These are phyloP conservation scores for Sylvilagus floridanus DNA, from an alignment of 2,797 vertebrate genomes.

Conservation along the genomic window DNA sequence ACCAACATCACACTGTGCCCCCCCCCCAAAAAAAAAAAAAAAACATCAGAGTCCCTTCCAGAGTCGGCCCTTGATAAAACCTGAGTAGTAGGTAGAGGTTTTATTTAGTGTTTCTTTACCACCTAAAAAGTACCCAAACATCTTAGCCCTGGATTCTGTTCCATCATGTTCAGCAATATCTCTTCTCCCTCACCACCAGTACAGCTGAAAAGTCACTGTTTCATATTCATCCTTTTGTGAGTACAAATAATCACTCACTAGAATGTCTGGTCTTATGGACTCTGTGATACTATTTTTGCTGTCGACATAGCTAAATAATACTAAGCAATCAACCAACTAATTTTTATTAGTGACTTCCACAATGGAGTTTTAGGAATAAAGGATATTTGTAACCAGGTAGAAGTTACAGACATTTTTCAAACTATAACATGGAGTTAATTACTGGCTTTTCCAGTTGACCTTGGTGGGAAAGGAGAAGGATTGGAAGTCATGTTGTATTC, in stretches of 20 bases:
- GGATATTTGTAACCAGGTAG: conserved; percentile 18
- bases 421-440: neutral
- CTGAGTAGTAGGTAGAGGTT: neutral
- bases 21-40: too few species aligned
- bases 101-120: neutral
- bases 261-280: conserved; percentile 1
- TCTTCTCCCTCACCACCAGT: neutral
- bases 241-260: neutral
- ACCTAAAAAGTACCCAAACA: neutral
- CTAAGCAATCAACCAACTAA: neutral
- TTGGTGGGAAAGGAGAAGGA: conserved; percentile 42
- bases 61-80: neutral
- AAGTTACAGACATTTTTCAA: conserved; percentile 11
- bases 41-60: neutral
- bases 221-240: neutral
- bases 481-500: conserved; percentile 60
- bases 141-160: neutral
- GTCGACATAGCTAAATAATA: neutral
- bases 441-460: conserved; percentile 45
- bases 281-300: conserved; percentile 37
- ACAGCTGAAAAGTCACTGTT: neutral
- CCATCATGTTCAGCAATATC: neutral
- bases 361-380: conserved; percentile 27
- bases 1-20: neutral
- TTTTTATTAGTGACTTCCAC: conserved; percentile 16